phyloP scores from a whole-genome alignment of 2,888 invertebrate species.

The Eristalis pertinax region DNA sequence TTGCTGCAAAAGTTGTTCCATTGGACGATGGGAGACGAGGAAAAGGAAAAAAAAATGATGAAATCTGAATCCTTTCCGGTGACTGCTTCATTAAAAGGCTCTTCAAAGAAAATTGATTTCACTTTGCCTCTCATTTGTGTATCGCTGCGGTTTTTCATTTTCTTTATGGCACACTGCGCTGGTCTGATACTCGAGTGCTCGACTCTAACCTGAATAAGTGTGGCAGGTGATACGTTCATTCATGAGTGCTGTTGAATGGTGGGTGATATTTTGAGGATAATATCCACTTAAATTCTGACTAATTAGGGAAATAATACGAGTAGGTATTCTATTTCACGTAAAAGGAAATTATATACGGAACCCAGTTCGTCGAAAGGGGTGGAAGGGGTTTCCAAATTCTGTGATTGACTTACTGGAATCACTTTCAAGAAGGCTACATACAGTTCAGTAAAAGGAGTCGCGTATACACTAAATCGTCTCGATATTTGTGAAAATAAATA shows the following conservation, averaged over 20 bases:
- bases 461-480: not conserved
- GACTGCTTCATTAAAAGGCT: constrained; percentile 71
- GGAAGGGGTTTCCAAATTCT: not conserved
- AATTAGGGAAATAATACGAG: constrained; percentile 40
- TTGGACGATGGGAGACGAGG: not conserved
- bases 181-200: not conserved
- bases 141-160: not conserved
- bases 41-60: constrained; percentile 62
- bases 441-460: not conserved
- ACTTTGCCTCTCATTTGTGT: constrained; percentile 24
- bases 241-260: not conserved
- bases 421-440: not conserved
- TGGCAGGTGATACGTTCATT: not conserved
- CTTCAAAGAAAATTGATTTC: constrained; percentile 59
- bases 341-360: constrained; percentile 5
- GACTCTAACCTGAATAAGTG: not conserved
- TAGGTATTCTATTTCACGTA: constrained; percentile 46
- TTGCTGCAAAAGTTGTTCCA: constrained; percentile 10
- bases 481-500: not conserved
- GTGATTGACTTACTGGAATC: constrained; percentile 3
- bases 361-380: not conserved
- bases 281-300: constrained; percentile 36
- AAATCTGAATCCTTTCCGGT: constrained; percentile 70
- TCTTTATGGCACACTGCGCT: not conserved
- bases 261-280: constrained; percentile 38